Evolutionary conservation across 1,140 invertebrate species (phyloP), one percentile per base, ranked within the genome.

Genomic region (Drosophila varians): DNA sequence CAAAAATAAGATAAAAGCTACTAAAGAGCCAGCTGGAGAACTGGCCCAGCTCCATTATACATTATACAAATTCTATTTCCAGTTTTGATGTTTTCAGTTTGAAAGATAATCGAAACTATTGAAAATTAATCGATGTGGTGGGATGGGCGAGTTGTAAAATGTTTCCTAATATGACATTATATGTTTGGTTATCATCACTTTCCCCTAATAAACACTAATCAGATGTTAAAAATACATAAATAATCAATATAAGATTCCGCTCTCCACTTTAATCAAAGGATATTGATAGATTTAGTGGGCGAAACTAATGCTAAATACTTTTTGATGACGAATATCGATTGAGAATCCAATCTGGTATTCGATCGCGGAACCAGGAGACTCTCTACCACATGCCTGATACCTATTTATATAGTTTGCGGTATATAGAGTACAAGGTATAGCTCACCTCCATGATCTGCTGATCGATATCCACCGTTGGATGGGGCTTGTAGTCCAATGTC

Each of bases 371-470:
- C 28, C 28, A 31, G 28, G 28, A 7, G 28, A 31, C 28, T 31
- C 28, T 31, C 28, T 31, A 11, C 28, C 28, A 11, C 9, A 31
- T 31, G 28, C n/a, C 3, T 11, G 28, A n/a, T 31, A 11, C 9
- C 3, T 31, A 11, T 31, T 2, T 11, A 31, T 31, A 4, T 9
- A 3, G 1, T 26, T 26, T 26, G 28, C n/a, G 28, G 28, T 31
- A 31, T 21, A 21, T 21, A 21, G 21, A 21, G 4, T n/a, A 21
- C 21, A 2, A 21, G n/a, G n/a, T 31, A 31, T 31, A 31, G 9
- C 82, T 79, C 60, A 90, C 89, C 84, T 90, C 89, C 68, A 90
- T 70, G 51, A 90, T 90, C 71, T 90, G 89, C 65, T 90, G 89
- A 77, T 90, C 74, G 56, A 90, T 75, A 62, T 90, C 89, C 57